phyloP scores from a whole-genome alignment of 2,888 invertebrate genomes.

The Penaeus monodon region DNA sequence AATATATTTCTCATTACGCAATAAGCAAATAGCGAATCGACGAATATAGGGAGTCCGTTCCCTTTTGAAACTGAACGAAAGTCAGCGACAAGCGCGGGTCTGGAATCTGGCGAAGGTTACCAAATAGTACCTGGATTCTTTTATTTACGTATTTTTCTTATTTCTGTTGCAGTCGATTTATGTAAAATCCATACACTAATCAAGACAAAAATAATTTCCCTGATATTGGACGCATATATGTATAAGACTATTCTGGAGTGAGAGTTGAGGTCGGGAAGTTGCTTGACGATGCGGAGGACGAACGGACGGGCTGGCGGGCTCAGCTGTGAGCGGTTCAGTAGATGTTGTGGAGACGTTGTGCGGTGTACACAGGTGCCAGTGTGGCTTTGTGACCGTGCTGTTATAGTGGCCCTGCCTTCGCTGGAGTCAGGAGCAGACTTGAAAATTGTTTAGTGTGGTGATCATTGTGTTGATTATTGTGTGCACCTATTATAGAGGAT shows the following conservation, averaged over 20 bases:
- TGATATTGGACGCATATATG: no score
- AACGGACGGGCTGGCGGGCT: conserved; percentile 37
- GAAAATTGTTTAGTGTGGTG: conserved; percentile 1
- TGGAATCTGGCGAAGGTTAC: conserved; percentile 39
- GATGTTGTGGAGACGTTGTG: conserved; percentile 53
- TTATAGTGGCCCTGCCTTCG: conserved; percentile 36
- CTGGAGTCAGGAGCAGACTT: conserved; percentile 17
- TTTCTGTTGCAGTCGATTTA: no score
- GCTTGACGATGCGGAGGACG: conserved; percentile 1
- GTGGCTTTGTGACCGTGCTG: conserved; percentile 45
- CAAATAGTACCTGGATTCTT: conserved; percentile 17
- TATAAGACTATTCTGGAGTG: background rate
- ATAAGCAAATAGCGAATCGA: background rate
- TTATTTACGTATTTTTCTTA: background rate
- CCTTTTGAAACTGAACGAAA: conserved; percentile 26
- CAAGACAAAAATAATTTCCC: no score
- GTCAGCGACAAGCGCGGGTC: conserved; percentile 8
- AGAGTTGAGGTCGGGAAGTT: conserved; percentile 6
- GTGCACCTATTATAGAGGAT: background rate
- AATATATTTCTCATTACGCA: no score
- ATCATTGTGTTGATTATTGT: conserved; percentile 2
- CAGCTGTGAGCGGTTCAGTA: conserved; percentile 41
- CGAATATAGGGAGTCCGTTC: conserved; percentile 3
- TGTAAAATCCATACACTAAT: no score
- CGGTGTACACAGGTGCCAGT: conserved; percentile 47